These are phyloP conservation scores for Carassius carassius DNA, from an alignment of 2,113 vertebrate species.

Conservation along the genomic window DNA sequence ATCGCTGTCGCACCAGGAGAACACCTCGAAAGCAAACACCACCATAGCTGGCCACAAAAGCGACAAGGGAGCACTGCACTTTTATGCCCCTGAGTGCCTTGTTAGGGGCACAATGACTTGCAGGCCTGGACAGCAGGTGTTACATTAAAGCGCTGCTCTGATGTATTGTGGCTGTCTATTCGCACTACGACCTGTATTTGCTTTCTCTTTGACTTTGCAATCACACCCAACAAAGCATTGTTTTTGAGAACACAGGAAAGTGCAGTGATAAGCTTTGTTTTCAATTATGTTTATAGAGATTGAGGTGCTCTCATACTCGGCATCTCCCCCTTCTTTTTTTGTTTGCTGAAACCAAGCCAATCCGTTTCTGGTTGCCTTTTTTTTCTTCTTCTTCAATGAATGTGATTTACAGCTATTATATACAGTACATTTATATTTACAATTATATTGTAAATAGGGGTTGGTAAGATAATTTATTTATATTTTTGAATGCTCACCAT, in stretches of 20 bases:
- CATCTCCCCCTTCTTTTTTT: constrained; percentile 50
- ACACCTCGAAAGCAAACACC: constrained; percentile 79
- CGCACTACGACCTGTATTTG: constrained; percentile 66
- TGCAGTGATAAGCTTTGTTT: constrained; percentile 49
- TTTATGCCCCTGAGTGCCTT: constrained; percentile 64
- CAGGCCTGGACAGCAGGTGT: constrained; percentile 71
- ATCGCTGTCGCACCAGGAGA: constrained; percentile 66
- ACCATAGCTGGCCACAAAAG: constrained; percentile 64
- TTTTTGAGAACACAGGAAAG: constrained; percentile 57
- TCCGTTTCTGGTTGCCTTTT: background rate
- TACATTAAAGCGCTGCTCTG: constrained; percentile 65
- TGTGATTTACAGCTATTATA: background rate
- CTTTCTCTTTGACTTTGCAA: constrained; percentile 63
- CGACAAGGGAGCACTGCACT: constrained; percentile 62
- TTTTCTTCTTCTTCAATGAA: no score
- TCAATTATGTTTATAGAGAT: constrained; percentile 49
- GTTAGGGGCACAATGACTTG: constrained; percentile 46
- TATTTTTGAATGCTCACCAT: background rate
- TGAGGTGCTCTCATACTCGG: constrained; percentile 57
- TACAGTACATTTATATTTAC: background rate
- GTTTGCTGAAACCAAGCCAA: constrained; percentile 33
- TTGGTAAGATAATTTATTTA: background rate
- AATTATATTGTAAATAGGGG: background rate
- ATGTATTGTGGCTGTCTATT: constrained; percentile 66
- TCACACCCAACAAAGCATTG: constrained; percentile 60